A percentile compares a stretch with the other conserved stretches of the same genome.
Conservation (phyloP, 2,888 invertebrate species). For the Nudaria mundana region DNA sequence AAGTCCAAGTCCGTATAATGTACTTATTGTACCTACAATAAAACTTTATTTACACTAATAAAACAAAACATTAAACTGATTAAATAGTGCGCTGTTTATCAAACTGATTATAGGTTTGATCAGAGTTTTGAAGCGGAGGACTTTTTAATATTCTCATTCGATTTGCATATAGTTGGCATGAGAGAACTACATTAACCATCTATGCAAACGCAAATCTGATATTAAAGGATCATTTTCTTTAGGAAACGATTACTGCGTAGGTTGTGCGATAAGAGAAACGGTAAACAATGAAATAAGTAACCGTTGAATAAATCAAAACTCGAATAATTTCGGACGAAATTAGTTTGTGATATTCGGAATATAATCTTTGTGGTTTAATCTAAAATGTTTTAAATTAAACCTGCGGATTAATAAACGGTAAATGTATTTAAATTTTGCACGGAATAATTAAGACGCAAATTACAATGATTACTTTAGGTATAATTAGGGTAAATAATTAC, state of each 20-base stretch:
- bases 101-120: neutral
- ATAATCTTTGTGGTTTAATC: conserved; percentile 29
- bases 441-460: conserved; percentile 12
- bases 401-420: conserved; percentile 17
- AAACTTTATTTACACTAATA: no score
- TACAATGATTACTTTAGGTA: conserved; percentile 15
- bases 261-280: conserved; percentile 30
- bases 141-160: conserved; percentile 26
- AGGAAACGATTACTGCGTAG: conserved; percentile 46
- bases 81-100: no score
- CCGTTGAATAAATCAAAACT: conserved; percentile 30
- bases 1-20: no score
- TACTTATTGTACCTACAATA: neutral
- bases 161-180: conserved; percentile 56
- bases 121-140: conserved; percentile 8
- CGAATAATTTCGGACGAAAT: conserved; percentile 25
- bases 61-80: no score
- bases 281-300: conserved; percentile 33
- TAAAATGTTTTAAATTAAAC: conserved; percentile 25
- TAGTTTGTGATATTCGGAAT: conserved; percentile 18
- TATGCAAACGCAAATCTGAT: conserved; percentile 63
- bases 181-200: conserved; percentile 50
- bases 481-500: conserved; percentile 11
- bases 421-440: conserved; percentile 18
- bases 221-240: conserved; percentile 58